Evolutionary conservation across 2,113 vertebrate genomes (phyloP).

Genomic region (Bubalus kerabau): DNA sequence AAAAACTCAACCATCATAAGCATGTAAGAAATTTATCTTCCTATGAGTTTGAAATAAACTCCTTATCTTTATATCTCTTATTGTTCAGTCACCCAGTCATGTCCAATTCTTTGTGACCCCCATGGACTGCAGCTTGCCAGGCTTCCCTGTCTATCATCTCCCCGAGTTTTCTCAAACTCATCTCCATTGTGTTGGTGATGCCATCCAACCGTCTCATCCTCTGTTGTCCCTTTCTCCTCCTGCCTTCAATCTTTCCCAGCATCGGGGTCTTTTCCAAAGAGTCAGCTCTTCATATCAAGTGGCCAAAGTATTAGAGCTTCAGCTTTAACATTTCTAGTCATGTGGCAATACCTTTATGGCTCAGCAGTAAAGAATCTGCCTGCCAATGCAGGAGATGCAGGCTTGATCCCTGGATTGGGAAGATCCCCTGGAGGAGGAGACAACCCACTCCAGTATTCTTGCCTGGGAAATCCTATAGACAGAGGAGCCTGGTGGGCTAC

Average conservation of each 20-base stretch:
- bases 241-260: background rate
- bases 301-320: background rate
- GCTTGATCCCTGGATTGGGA: background rate
- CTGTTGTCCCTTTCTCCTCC: background rate
- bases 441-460: background rate
- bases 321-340: background rate
- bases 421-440: background rate
- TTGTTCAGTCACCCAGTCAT: background rate
- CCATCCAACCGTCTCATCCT: background rate
- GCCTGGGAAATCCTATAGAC: background rate
- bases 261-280: background rate
- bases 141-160: background rate
- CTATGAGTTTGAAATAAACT: slow-evolving; percentile 2
- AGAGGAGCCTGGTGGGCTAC: background rate
- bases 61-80: background rate
- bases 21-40: background rate
- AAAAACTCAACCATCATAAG: background rate
- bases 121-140: background rate
- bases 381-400: background rate
- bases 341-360: background rate
- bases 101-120: background rate
- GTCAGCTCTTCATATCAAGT: background rate
- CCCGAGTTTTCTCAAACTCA: background rate
- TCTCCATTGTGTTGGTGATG: background rate
- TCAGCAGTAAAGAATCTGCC: background rate